Base-by-base conservation (phyloP, 2,888 invertebrate genomes). In the Campopleginae sp. region DNA sequence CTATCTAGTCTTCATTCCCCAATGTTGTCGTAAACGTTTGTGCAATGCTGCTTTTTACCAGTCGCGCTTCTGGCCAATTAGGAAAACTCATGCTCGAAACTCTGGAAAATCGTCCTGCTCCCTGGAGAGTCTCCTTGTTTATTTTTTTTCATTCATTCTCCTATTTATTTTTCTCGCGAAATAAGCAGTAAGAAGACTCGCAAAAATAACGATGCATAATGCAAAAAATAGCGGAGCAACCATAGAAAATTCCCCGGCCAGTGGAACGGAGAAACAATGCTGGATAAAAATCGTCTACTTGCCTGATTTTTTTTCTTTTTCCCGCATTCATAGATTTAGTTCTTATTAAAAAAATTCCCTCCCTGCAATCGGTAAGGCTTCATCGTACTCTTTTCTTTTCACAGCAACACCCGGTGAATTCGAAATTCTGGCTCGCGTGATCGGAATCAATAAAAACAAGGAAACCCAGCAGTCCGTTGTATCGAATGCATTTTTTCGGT, bases 1-100 rank as follows among this genome's bases (percentile, higher is more conserved):
- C 7, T 42, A 44, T n/a, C 54, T 14, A 19, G 46, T 80, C 61
- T 58, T 33, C 17, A 46, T 19, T 51, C 31, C 46, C 80, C 79
- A 54, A 63, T 38, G 68, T 33, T 44, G 19, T 61, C 31, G 61
- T 46, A 74, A 19, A 70, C 48, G 33, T 74, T 83, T 79, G 58
- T 33, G 48, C 74, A 61, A 65, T 23, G 46, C 68, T 66, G 54
- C 58, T 58, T 68, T 46, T 66, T 19, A 6, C 27, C 31, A 42
- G n/a, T 17, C 33, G 44, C 42, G 65, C 44, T 79, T 31, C 12
- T 61, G 68, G 51, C 79, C 79, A 83, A 83, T 83, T 83, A 76
- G 79, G 63, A 71, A 75, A 83, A 65, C 63, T 74, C 75, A 63
- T 44, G 79, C 80, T 51, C 33, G 63, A 72, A 48, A 33, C 12